Percentiles rank a stretch among this genome's conserved stretches.
Evolutionary conservation across 2,888 invertebrate genomes (phyloP).

Genomic region (Graphium colonna): DNA sequence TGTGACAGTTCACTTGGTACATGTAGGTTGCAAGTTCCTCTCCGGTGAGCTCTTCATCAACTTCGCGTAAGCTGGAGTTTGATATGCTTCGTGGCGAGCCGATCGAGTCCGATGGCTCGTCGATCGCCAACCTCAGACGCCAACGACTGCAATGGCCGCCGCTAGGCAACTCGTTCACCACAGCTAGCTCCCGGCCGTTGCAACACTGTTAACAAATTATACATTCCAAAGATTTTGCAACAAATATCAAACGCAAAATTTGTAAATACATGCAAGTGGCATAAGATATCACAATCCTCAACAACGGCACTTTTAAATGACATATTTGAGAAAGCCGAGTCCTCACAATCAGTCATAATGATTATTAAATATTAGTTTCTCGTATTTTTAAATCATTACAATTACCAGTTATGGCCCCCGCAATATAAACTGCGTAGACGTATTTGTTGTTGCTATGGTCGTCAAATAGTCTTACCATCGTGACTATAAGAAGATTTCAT

Average conservation of each 20-base stretch:
- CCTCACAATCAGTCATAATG: no score
- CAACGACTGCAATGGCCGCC: constrained; percentile 59
- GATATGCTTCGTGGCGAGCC: constrained; percentile 82
- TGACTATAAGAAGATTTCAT: no score
- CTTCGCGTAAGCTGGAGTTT: constrained; percentile 87
- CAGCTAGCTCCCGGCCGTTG: constrained; percentile 27
- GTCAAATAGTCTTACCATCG: no score
- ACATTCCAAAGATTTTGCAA: constrained; percentile 7
- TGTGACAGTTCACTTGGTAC: constrained; percentile 82
- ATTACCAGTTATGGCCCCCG: no score
- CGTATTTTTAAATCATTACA: no score
- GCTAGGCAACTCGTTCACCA: constrained; percentile 58
- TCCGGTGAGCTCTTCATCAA: constrained; percentile 84
- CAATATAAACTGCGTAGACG: no score
- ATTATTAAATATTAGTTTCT: no score
- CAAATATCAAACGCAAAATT: neutral
- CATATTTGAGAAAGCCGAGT: no score
- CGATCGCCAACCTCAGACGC: constrained; percentile 44
- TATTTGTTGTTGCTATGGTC: no score
- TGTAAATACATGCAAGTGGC: neutral
- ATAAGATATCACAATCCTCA: no score
- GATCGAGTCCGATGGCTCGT: constrained; percentile 61
- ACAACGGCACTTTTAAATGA: no score
- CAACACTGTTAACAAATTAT: constrained; percentile 26
- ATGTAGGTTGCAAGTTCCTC: constrained; percentile 85